These are phyloP conservation scores for Lysandra coridon DNA, from an alignment of 2,888 invertebrate species.

Conservation along the genomic window DNA sequence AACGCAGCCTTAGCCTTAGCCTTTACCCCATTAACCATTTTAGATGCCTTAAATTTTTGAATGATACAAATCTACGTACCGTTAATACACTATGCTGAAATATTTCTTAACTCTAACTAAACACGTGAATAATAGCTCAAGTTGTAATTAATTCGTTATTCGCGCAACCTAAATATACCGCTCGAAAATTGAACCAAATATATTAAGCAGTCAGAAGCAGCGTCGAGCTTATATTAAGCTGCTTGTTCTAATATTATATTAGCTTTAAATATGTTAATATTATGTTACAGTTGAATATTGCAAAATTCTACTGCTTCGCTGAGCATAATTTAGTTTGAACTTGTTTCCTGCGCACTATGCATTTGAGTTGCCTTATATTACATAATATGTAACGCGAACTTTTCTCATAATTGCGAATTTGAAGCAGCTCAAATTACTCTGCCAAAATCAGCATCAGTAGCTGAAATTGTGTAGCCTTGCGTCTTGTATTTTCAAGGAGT, in stretches of 20 bases:
- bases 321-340: conserved; percentile 6
- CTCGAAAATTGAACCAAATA: conserved; percentile 21
- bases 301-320: conserved; percentile 9
- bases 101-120: neutral
- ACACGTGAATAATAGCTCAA: neutral
- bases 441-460: neutral
- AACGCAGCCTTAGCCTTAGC: no score
- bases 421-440: conserved; percentile 18
- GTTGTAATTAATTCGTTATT: neutral
- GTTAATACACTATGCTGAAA: neutral
- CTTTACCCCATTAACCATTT: no score
- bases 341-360: conserved; percentile 10
- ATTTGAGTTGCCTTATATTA: conserved; percentile 5
- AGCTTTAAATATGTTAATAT: conserved; percentile 17
- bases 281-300: conserved; percentile 22
- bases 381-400: neutral
- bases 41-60: neutral
- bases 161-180: neutral
- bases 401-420: conserved; percentile 17
- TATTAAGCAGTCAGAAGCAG: conserved; percentile 21
- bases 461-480: neutral
- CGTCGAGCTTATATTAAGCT: conserved; percentile 15
- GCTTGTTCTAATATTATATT: conserved; percentile 14
- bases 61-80: neutral
- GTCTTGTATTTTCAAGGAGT: neutral